phyloP scores from a whole-genome alignment of 2,113 vertebrate genomes.

The Genyomyrus donnyi region DNA sequence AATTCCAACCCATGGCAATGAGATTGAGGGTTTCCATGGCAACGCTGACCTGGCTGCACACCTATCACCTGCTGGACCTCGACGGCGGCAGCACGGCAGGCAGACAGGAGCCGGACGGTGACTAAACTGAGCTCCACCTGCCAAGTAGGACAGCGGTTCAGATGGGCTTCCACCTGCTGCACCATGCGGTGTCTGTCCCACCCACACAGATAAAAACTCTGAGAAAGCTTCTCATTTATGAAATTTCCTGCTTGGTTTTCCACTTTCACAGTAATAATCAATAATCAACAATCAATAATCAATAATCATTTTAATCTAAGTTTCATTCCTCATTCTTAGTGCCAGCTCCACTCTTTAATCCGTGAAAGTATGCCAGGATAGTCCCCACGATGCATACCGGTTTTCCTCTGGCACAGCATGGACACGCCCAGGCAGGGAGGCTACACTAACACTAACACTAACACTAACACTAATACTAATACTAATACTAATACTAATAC shows the following conservation, averaged over 20 bases:
- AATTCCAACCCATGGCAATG: not conserved
- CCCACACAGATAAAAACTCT: not conserved
- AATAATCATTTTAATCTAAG: not conserved
- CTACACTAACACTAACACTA: not conserved
- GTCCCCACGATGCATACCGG: not conserved
- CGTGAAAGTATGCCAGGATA: too few relatives aligned
- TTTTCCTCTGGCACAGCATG: not conserved
- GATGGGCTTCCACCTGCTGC: not conserved
- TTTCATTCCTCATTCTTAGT: not conserved
- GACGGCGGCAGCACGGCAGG: not conserved
- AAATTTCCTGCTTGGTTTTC: not conserved
- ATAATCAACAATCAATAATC: too few relatives aligned
- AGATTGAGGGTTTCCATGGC: constrained; percentile 43
- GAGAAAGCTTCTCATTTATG: not conserved
- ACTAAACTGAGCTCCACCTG: not conserved
- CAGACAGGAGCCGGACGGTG: not conserved
- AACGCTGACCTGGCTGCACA: constrained; percentile 35
- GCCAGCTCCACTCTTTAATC: not conserved
- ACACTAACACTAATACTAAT: not conserved
- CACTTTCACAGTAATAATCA: not conserved
- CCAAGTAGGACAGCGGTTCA: not conserved
- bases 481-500: not conserved
- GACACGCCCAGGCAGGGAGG: not conserved
- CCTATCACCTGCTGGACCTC: not conserved
- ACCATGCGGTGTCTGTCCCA: not conserved